Conservation (phyloP, 2,797 vertebrate genomes). For the Hippoglossus hippoglossus region DNA sequence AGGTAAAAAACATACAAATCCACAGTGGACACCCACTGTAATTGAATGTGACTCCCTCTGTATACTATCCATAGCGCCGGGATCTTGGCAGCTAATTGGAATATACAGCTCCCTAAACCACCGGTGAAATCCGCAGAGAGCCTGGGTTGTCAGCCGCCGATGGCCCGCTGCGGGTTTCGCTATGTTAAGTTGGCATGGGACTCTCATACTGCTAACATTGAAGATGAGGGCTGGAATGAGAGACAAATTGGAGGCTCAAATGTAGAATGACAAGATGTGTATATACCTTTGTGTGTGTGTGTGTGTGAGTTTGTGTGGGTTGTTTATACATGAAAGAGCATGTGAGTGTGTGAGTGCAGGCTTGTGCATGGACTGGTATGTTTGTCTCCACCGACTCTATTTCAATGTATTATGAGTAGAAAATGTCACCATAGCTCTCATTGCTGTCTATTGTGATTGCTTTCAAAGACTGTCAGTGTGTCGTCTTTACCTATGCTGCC, state of each 20-base stretch:
- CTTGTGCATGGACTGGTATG: slow-evolving; percentile 26
- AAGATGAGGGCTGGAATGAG: slow-evolving; percentile 68
- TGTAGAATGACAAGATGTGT: slow-evolving; percentile 49
- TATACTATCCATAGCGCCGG: slow-evolving; percentile 75
- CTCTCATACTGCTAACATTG: slow-evolving; percentile 58
- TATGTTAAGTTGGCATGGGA: slow-evolving; percentile 66
- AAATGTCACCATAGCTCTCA: slow-evolving; percentile 35
- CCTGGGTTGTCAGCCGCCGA: slow-evolving; percentile 67
- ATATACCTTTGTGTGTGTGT: slow-evolving; percentile 26
- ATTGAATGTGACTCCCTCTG: slow-evolving; percentile 83
- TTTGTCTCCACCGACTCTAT: slow-evolving; percentile 25
- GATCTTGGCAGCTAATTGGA: slow-evolving; percentile 80
- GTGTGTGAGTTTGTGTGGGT: slow-evolving; percentile 28
- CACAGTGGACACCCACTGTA: slow-evolving; percentile 75
- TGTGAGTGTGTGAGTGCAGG: slow-evolving; percentile 23
- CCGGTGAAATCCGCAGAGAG: slow-evolving; percentile 70
- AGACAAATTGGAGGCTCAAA: slow-evolving; percentile 59
- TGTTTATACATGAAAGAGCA: not conserved
- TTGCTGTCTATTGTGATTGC: slow-evolving; percentile 43
- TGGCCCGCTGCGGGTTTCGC: slow-evolving; percentile 57
- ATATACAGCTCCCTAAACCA: slow-evolving; percentile 79
- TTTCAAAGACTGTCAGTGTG: slow-evolving; percentile 47
- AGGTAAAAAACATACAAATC: slow-evolving; percentile 78
- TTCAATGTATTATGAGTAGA: slow-evolving; percentile 36
- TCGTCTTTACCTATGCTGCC: slow-evolving; percentile 23